phyloP scores from a whole-genome alignment of 2,797 vertebrate genomes.

The Anniella stebbinsi region DNA sequence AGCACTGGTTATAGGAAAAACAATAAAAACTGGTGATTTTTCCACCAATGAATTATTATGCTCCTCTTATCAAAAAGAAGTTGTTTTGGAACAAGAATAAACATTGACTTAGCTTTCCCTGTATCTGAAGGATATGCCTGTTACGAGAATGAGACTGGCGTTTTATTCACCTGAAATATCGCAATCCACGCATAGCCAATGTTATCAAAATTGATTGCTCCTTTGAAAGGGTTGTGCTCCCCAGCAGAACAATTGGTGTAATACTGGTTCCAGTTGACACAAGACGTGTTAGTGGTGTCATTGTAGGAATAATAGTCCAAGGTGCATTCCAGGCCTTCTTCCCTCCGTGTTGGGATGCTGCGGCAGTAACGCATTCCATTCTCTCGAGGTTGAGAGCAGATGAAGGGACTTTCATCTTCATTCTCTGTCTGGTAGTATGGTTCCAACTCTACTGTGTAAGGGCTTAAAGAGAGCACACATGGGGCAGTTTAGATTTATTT shows the following conservation, averaged over 20 bases:
- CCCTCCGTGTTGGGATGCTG: conserved; percentile 86
- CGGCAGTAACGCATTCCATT: conserved; percentile 94
- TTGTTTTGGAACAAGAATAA: background rate
- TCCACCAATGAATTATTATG: background rate
- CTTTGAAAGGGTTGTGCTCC: conserved; percentile 94
- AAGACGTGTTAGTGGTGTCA: conserved; percentile 94
- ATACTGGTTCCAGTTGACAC: conserved; percentile 98
- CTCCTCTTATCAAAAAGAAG: background rate
- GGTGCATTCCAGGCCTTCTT: conserved; percentile 88
- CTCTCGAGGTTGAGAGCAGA: conserved; percentile 92
- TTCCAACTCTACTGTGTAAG: conserved; percentile 84
- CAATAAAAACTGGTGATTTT: background rate
- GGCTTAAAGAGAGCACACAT: conserved; percentile 77
- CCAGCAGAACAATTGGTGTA: conserved; percentile 95
- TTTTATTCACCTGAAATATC: conserved; percentile 91
- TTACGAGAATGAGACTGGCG: background rate
- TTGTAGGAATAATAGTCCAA: conserved; percentile 91
- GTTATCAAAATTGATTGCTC: conserved; percentile 98
- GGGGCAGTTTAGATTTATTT: background rate
- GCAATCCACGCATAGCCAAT: conserved; percentile 98
- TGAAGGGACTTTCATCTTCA: conserved; percentile 96
- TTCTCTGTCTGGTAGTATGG: conserved; percentile 95
- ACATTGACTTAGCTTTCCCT: background rate
- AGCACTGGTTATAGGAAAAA: too few species aligned
- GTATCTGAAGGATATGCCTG: background rate